Evolutionary conservation across 2,113 vertebrate species (phyloP).

Genomic region (Candoia aspera): DNA sequence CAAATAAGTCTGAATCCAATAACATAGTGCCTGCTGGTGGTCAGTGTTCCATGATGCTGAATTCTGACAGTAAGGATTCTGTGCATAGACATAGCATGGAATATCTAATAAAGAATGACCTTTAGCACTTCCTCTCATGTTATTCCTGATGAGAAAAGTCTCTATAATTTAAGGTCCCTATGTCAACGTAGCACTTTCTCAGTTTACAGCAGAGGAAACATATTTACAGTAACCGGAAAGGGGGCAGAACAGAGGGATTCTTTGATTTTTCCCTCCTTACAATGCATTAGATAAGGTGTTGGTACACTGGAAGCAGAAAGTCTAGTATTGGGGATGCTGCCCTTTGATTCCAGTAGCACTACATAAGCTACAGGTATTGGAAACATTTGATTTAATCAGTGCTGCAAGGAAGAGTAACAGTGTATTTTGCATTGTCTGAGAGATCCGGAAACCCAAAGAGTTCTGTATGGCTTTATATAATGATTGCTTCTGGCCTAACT

Average conservation of each 20-base stretch:
- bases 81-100: not conserved
- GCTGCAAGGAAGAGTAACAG: too few species aligned
- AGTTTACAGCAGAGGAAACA: conserved; percentile 48
- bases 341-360: not conserved
- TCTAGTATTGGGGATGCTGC: not conserved
- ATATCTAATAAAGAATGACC: conserved; percentile 33
- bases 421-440: not conserved
- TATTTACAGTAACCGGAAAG: conserved; percentile 53
- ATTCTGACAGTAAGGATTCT: not conserved
- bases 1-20: too few species aligned
- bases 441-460: not conserved
- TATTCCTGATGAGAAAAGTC: conserved; percentile 47
- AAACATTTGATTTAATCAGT: not conserved
- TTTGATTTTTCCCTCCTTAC: conserved; percentile 55
- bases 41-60: not conserved
- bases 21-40: too few species aligned
- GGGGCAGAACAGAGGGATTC: conserved; percentile 48
- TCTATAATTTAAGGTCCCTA: conserved; percentile 49
- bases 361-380: not conserved
- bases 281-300: conserved; percentile 30
- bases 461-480: not conserved
- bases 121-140: conserved; percentile 40
- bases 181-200: conserved; percentile 48
- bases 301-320: not conserved
- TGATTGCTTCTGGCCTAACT: not conserved